Base-by-base conservation (phyloP, 2,888 invertebrate species). In the Mythimna vitellina region DNA sequence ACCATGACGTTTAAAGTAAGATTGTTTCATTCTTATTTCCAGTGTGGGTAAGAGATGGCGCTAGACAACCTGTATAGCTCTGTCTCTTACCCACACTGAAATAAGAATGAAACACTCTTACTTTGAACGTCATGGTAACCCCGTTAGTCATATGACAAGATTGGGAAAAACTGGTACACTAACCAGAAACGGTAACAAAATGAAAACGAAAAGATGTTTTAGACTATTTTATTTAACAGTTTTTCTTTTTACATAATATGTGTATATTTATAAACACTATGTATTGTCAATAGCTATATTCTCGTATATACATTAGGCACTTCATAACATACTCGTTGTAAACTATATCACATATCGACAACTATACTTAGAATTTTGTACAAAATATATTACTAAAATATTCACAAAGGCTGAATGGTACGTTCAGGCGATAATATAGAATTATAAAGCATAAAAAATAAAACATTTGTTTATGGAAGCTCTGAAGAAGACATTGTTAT, bases 271-370 rank as follows among this genome's bases (percentile, higher is more conserved):
- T 88, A 81, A 89, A 89, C 87, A 84, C 67, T 87, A 84, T 88
- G 75, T 84, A 84, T 79, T 83, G 67, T 82, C 78, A 82, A 87
- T 78, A 86, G 78, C 65, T 84, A 80, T 87, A 87, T 86, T 88
- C 83, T 87, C 81, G 73, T 94, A 93, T 93, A 84, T 95, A 95
- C 94, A 95, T 90, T 92, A 94, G 93, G 92, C 93, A 93, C 91
- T 90, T 92, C 76, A 90, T 88, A 89, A 91, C 87, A 89, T 86
- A 89, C 76, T 93, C 92, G 91, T 91, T 94, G 93, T 95, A 94
- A 89, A 90, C 95, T 95, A 95, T 95, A 95, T 95, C 95, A 95
- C 95, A 95, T 92, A 92, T 92, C 88, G 89, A 92, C 88, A 90
- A 89, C 86, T 91, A 91, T 83, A 85, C 78, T 78, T 86, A 87